Base-by-base conservation (phyloP, 2,797 vertebrate genomes). In the Sparidentex hasta region DNA sequence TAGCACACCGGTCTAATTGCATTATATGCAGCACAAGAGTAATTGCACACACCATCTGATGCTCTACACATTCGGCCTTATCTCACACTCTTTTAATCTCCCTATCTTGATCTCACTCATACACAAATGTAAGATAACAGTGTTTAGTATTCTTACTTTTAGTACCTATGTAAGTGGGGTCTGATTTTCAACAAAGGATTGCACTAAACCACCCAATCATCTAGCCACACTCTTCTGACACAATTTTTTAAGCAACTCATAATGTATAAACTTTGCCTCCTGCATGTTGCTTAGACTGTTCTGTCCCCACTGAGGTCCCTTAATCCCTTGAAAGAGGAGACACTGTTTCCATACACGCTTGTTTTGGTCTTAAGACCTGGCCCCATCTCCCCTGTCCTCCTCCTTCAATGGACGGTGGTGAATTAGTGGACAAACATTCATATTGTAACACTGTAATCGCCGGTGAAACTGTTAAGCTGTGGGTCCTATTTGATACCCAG, bases 1-100 rank as follows among this genome's bases (percentile, higher is more conserved):
- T 88, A 92, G 81, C 82, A 81, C 90, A 90, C 80, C 50, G 83
- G 80, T 86, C 81, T 93, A 93, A 94, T 91, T 91, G 89, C 83
- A 91, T 93, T 93, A 93, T 88, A 80, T 88, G 68, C 85, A 84
- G 82, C 85, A 85, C 80, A 83, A 74, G 86, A 85, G 73, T 89
- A 89, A 90, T 87, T 90, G 82, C 81, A 86, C 72, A 88, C 79
- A 86, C 85, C 85, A 88, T 83, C 91, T 91, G 91, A 92, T 90
- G 76, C 83, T 73, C 73, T 61, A 64, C 61, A 78, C 70, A 63
- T 43, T 64, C 71, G 21, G 47, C 51, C 54, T 71, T 51, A 63
- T 70, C 74, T 71, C 66, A 57, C 44, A 52, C 18, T 55, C 13
- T 48, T 47, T 63, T 65, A 9, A 52, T 58, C 52, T 62, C 11